Percentiles rank a stretch among this genome's conserved stretches.
Conservation (phyloP, 1,140 invertebrate genomes). For the Sitodiplosis mosellana region DNA sequence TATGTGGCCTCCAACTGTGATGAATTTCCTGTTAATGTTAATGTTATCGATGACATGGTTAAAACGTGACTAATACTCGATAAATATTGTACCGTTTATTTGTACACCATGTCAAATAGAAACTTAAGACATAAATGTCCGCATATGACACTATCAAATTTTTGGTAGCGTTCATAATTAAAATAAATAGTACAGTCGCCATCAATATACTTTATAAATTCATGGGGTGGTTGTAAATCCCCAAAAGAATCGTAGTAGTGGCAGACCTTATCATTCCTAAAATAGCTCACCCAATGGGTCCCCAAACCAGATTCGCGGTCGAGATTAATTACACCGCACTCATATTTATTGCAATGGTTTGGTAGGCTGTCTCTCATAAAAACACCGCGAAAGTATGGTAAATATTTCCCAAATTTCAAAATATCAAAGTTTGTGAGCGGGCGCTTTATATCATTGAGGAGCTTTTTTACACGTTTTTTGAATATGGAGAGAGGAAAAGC, state of each 20-base stretch:
- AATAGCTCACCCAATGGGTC: background rate
- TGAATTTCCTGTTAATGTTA: too few species aligned
- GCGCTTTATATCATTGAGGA: too few species aligned
- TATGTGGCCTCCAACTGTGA: constrained; percentile 4
- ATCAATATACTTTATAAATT: background rate
- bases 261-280: background rate
- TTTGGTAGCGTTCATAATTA: background rate
- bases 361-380: background rate
- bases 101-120: background rate
- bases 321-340: background rate
- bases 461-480: too few species aligned
- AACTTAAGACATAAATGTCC: background rate
- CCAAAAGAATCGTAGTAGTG: background rate
- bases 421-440: too few species aligned
- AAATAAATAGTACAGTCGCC: background rate
- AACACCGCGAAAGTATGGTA: background rate
- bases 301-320: background rate
- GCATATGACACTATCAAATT: background rate
- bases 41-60: too few species aligned
- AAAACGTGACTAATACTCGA: too few species aligned
- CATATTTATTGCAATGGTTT: background rate
- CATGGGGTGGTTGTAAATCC: background rate
- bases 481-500: too few species aligned
- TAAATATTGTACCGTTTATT: background rate
- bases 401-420: background rate